These are phyloP conservation scores for Blennius ocellaris DNA, from an alignment of 2,113 vertebrate genomes.

Conservation along the genomic window DNA sequence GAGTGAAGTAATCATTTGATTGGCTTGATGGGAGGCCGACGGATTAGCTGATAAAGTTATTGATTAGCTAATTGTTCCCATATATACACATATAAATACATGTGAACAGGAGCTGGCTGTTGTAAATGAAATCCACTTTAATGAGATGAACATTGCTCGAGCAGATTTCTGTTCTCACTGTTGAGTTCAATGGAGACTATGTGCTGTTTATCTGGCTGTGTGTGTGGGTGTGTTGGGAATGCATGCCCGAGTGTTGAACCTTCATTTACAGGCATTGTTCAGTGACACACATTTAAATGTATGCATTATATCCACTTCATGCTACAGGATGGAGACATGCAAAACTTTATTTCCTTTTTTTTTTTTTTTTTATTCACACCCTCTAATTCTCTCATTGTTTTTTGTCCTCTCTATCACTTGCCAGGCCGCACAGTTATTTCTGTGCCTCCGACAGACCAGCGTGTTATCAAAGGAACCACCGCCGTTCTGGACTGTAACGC, in stretches of 20 bases:
- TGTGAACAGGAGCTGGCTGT: background rate
- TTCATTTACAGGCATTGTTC: constrained; percentile 18
- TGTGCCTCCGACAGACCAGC: constrained; percentile 87
- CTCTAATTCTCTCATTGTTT: background rate
- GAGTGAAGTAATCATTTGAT: constrained; percentile 56
- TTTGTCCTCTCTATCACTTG: constrained; percentile 40
- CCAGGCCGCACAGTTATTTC: constrained; percentile 92
- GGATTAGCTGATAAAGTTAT: constrained; percentile 52
- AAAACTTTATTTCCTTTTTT: too few relatives aligned
- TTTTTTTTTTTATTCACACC: background rate
- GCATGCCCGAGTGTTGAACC: constrained; percentile 14
- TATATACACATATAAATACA: background rate
- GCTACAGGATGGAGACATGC: too few relatives aligned
- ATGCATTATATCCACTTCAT: too few relatives aligned
- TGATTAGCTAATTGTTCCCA: constrained; percentile 21
- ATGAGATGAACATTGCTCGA: too few relatives aligned
- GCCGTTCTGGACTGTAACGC: constrained; percentile 88
- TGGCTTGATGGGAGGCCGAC: constrained; percentile 25
- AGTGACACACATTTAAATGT: constrained; percentile 24
- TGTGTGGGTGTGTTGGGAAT: background rate
- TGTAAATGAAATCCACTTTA: constrained; percentile 29
- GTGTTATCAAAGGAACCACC: constrained; percentile 95
- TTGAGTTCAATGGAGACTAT: constrained; percentile 17
- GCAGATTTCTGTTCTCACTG: background rate
- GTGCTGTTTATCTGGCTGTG: background rate